Evolutionary conservation across 92 coral and sea anemone species (phyloP), one percentile per base, ranked within the genome.

Genomic region (Parazoanthus swiftii): DNA sequence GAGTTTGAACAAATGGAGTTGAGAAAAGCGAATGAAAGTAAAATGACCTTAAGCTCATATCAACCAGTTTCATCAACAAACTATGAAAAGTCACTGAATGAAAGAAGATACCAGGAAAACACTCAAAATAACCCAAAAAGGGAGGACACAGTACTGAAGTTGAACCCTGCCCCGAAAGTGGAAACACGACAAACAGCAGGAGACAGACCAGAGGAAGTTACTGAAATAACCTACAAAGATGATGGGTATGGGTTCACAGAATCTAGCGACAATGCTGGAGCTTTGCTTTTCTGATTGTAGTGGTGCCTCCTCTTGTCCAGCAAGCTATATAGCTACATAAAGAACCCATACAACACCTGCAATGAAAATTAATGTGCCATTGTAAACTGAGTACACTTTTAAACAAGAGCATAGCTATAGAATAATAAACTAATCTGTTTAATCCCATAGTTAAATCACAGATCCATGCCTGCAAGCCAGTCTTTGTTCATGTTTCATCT

Each of bases 201-300:
- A 86, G 35, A 8, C 21, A 88, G 80, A 21, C 29, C 81, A 36
- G 84, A 68, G 35, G 81, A 88, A 68, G 86, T 84, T 6, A 39
- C 94, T 16, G 92, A 91, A 37, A 89, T 95, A 8, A 94, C 91
- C 25, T 95, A 97, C 82, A 86, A 93, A n/a, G 98, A 95, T 65
- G 97, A 95, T 8, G 96, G 96, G 8, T 92, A 92, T 56, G 96
- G 92, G 9, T 97, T 97, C 46, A 97, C 93, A 36, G 93, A 88
- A 59, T 91, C 98, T 29, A 91, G 94, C 85, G 93, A 93, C 79
- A 88, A 89, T 43, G 88, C 97, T 89, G 98, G 98, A 39, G 98
- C 99, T 39, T 70, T 97, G 77, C 93, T 97, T 29, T 97, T 97
- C 85, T 97, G 85, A 89, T 21, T 20, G 8, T 63, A 23, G 3